Base-by-base conservation (phyloP, 1,140 invertebrate genomes). In the Zaprionus africanus region DNA sequence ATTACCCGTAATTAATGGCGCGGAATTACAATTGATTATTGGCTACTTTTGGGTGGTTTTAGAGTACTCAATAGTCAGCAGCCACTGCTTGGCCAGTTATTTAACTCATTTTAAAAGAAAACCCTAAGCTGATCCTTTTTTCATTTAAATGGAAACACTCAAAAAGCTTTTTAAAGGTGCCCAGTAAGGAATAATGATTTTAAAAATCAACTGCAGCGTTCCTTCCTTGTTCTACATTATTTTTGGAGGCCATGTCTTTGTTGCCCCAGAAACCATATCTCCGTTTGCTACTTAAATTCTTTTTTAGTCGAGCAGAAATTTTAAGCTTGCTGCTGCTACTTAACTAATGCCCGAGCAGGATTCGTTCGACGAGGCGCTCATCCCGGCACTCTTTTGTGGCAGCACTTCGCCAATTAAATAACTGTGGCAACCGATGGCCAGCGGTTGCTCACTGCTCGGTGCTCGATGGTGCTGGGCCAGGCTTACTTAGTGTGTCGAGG, bases 361-460 rank as follows among this genome's bases (percentile, higher is more conserved):
- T 38, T 60, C n/a, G 43, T 31, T 34, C 11, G 19, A 24, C 9
- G 28, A 41, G 17, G 65, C 49, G 22, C 51, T 57, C 36, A 63
- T 60, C 56, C 49, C n/a, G 38, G 11, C 49, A 58, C 64, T 49
- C 38, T 56, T 53, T 41, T 53, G 31, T 58, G 46, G 73, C 68
- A 41, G 65, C 62, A 74, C 68, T 78, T 69, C 49, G 28, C 61
- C 81, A 84, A 85, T 84, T 84, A 85, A 85, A 78, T 85, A 76
- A 63, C 79, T 56, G 73, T 71, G 67, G 57, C 73, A 60, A 58
- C 24, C 28, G 60, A 68, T 71, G 76, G 54, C 12, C 38, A 46
- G 17, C 7, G 41, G 41, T 17, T 17, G 41, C 41, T 43, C 43
- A 3, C 36, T n/a, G 2, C 19, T 60, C 41, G 17, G 11, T 46